Base-by-base conservation (phyloP, 2,888 invertebrate genomes). In the Abrostola triplasia region DNA sequence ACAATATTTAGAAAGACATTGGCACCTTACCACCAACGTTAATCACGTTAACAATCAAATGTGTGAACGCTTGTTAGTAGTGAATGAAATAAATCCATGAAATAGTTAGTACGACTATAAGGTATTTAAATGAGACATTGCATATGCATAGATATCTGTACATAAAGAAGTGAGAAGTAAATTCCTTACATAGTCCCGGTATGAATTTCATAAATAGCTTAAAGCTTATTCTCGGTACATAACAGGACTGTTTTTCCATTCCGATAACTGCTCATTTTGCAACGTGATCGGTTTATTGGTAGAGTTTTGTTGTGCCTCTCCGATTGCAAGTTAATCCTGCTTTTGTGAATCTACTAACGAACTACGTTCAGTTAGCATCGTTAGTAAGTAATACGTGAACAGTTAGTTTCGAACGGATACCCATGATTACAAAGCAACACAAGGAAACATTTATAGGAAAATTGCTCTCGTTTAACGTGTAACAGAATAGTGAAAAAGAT, bases 311-410 rank as follows among this genome's bases (percentile, higher is more conserved):
- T 61, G 52, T 51, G 49, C 42, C 51, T 42, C 56, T 61, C 57
- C 64, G 61, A 64, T 68, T 67, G 61, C 52, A 10, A 62, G 54
- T 49, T 72, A 76, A 68, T 76, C 64, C 59, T 59, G 57, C 64
- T 67, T 71, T 67, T 61, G 63, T 54, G 63, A 76, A 61, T 53
- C 73, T 52, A 58, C 76, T 67, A 76, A 70, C 73, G 72, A 76
- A 71, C 67, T 64, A 59, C 36, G 66, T 52, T 47, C 50, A 50
- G 38, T 13, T 35, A 52, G 36, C n/a, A 50, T 70, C 53, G 54
- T 62, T 65, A 54, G 59, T 47, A 59, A 64, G 37, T 59, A 62
- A 55, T 65, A 75, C 70, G 57, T 51, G 48, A 70, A 62, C 62
- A 70, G 59, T 53, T 55, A 48, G 36, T 49, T 53, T 36, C n/a